These are phyloP conservation scores for Plagiodera versicolora DNA, from an alignment of 2,888 invertebrate genomes.

Conservation along the genomic window DNA sequence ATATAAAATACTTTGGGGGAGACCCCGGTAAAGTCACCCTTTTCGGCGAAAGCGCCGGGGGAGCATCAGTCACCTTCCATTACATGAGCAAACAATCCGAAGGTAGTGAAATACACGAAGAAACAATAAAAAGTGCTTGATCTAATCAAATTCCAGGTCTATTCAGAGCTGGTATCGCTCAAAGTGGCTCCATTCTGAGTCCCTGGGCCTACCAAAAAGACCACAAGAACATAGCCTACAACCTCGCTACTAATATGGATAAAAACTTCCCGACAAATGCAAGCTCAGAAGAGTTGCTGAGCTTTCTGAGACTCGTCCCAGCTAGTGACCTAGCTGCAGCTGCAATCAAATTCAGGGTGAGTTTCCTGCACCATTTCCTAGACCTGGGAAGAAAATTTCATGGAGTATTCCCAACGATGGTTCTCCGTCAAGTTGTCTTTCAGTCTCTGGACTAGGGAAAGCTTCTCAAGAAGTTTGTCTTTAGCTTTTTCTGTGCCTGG, in stretches of 20 bases:
- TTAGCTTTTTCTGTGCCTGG: too few species aligned
- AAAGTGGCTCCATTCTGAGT: slow-evolving; percentile 48
- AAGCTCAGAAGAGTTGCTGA: slow-evolving; percentile 30
- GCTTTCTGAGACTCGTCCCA: slow-evolving; percentile 32
- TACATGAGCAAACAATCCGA: slow-evolving; percentile 27
- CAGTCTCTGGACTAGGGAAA: too few species aligned
- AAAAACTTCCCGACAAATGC: slow-evolving; percentile 29
- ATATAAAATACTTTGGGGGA: slow-evolving; percentile 35
- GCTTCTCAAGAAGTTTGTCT: too few species aligned
- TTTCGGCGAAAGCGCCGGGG: slow-evolving; percentile 35
- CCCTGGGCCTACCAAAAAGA: slow-evolving; percentile 49
- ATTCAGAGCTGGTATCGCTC: slow-evolving; percentile 47
- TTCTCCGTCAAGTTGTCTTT: too few species aligned
- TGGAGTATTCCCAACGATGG: too few species aligned
- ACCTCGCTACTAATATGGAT: slow-evolving; percentile 38
- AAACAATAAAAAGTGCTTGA: slow-evolving; percentile 24
- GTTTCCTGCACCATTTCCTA: not conserved
- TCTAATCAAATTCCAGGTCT: slow-evolving; percentile 31
- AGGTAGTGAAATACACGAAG: slow-evolving; percentile 30
- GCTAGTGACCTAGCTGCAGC: slow-evolving; percentile 29
- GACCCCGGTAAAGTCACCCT: slow-evolving; percentile 34
- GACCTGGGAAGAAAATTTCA: slow-evolving; percentile 1
- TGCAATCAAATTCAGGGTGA: not conserved
- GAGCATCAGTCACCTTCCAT: slow-evolving; percentile 30
- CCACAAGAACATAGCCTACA: slow-evolving; percentile 38